Percentiles rank a stretch among this genome's conserved stretches.
Conservation (phyloP, 2,797 vertebrate species). For the Tenualosa ilisha region DNA sequence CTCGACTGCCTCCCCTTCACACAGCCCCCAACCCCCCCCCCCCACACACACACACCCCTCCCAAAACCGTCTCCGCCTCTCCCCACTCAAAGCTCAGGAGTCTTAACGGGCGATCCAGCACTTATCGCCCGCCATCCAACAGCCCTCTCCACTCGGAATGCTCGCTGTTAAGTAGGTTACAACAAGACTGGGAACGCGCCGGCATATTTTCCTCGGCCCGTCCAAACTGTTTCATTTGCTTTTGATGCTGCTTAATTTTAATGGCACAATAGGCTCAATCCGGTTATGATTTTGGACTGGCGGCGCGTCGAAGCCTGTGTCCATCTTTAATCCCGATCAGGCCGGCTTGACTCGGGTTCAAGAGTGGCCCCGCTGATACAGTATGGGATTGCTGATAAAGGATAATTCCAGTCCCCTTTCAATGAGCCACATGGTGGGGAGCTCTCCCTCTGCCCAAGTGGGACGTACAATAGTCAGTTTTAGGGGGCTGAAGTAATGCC, state of each 20-base stretch:
- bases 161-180: constrained; percentile 51
- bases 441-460: constrained; percentile 49
- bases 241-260: constrained; percentile 61
- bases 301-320: constrained; percentile 46
- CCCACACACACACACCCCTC: background rate
- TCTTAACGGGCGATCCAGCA: constrained; percentile 50
- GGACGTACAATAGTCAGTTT: constrained; percentile 50
- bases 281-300: constrained; percentile 51
- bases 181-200: constrained; percentile 10
- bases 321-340: constrained; percentile 66
- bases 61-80: constrained; percentile 38
- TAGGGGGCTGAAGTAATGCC: constrained; percentile 47
- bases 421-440: constrained; percentile 53
- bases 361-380: constrained; percentile 58
- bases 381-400: constrained; percentile 67
- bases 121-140: constrained; percentile 46
- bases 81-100: constrained; percentile 38
- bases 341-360: constrained; percentile 54
- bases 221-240: constrained; percentile 29
- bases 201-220: background rate
- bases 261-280: constrained; percentile 53
- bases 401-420: constrained; percentile 55
- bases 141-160: constrained; percentile 28
- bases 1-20: constrained; percentile 8
- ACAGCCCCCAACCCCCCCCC: constrained; percentile 14